Conservation (phyloP, 2,797 vertebrate genomes). For the Malacoraja senta region DNA sequence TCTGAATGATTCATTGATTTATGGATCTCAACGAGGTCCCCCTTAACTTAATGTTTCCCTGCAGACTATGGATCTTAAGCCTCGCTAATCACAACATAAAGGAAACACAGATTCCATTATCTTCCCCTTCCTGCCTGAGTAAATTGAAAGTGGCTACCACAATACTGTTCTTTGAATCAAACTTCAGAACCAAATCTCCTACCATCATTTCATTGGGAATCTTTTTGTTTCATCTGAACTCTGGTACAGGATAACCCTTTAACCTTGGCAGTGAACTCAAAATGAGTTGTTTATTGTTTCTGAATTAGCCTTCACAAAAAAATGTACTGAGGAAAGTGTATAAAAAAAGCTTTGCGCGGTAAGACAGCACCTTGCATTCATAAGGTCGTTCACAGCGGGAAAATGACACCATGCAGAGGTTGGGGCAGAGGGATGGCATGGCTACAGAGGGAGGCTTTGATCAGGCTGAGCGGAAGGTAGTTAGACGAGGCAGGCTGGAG, state of each 20-base stretch:
- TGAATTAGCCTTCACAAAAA: constrained; percentile 20
- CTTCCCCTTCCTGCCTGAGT: not conserved
- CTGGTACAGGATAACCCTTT: constrained; percentile 10
- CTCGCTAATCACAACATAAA: not conserved
- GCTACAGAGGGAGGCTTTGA: not conserved
- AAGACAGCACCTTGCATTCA: constrained; percentile 22
- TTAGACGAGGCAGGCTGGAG: not conserved
- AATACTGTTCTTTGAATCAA: constrained; percentile 25
- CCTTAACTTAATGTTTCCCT: not conserved
- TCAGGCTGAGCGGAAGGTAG: not conserved
- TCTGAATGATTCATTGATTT: not conserved
- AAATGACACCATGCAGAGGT: not conserved
- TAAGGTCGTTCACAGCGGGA: not conserved
- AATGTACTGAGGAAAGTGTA: not conserved
- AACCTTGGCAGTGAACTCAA: constrained; percentile 6
- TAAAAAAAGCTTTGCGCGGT: not conserved
- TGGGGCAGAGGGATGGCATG: not conserved
- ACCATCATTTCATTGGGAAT: constrained; percentile 12
- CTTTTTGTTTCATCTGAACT: constrained; percentile 21
- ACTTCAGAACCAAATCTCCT: constrained; percentile 8
- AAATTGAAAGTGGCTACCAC: not conserved
- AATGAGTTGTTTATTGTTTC: constrained; percentile 29
- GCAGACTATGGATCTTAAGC: not conserved
- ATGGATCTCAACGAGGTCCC: not conserved
- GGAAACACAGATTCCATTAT: constrained; percentile 18